Evolutionary conservation across 2,797 vertebrate genomes (phyloP).

Genomic region (Setipinna tenuifilis): DNA sequence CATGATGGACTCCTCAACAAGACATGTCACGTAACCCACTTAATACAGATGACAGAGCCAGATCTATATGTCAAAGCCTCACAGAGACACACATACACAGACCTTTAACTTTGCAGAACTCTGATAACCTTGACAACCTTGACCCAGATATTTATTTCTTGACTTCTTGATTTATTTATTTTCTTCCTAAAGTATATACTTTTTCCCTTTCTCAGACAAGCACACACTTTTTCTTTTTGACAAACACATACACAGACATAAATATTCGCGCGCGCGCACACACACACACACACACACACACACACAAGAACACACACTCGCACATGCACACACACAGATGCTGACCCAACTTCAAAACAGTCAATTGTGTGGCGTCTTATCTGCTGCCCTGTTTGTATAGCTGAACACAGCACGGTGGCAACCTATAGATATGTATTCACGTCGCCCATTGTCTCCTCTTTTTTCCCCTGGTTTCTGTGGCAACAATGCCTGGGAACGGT

Average conservation of each 20-base stretch:
- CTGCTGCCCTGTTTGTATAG: not conserved
- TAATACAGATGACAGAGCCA: not conserved
- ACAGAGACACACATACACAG: not conserved
- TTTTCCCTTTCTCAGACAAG: too few species aligned
- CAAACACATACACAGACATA: too few species aligned
- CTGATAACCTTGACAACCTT: not conserved
- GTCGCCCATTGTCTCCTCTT: slow-evolving; percentile 42
- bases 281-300: not conserved
- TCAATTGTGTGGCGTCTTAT: slow-evolving; percentile 9
- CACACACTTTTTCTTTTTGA: not conserved
- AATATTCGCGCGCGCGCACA: too few species aligned
- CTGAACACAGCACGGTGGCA: not conserved
- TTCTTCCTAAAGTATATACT: not conserved
- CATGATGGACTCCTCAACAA: not conserved
- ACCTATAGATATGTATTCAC: slow-evolving; percentile 37
- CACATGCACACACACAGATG: not conserved
- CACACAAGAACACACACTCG: not conserved
- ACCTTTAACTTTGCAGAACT: not conserved
- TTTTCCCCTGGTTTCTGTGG: slow-evolving; percentile 34
- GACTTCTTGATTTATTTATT: too few species aligned
- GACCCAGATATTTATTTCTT: not conserved
- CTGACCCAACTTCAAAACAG: slow-evolving; percentile 5
- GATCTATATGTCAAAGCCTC: not conserved
- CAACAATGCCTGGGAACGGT: slow-evolving; percentile 64
- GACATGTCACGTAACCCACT: not conserved